phyloP scores from a whole-genome alignment of 1,140 invertebrate species.

The Pseudachorutes palmiensis region DNA sequence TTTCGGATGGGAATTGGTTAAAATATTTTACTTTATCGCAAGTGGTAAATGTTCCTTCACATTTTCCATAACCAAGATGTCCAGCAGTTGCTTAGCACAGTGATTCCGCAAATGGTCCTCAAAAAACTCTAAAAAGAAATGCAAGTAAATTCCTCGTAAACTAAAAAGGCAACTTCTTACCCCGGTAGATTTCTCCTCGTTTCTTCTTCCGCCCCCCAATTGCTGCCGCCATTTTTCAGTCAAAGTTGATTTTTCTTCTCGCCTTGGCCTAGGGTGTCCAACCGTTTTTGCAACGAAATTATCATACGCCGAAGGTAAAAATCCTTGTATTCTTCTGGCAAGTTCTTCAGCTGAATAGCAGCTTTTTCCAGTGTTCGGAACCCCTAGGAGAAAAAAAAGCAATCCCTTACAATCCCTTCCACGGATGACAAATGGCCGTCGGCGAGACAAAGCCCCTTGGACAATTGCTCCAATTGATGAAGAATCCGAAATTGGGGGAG shows the following conservation, averaged over 20 bases:
- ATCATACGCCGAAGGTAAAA: conserved; percentile 49
- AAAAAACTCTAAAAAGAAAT: conserved; percentile 19
- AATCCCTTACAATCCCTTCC: conserved; percentile 40
- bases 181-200: background rate
- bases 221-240: too few species aligned
- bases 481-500: background rate
- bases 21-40: conserved; percentile 29
- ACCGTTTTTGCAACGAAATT: conserved; percentile 21
- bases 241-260: background rate
- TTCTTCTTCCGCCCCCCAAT: conserved; percentile 38
- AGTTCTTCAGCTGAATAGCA: conserved; percentile 44
- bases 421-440: conserved; percentile 45
- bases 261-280: conserved; percentile 4
- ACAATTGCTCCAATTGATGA: too few species aligned
- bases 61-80: conserved; percentile 41
- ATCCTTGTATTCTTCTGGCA: conserved; percentile 48
- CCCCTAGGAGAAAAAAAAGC: conserved; percentile 42
- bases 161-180: background rate
- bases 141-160: background rate
- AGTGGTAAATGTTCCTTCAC: conserved; percentile 40
- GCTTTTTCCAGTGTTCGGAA: conserved; percentile 47
- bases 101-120: conserved; percentile 38
- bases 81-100: conserved; percentile 38
- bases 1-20: background rate
- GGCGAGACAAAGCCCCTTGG: background rate